phyloP scores from a whole-genome alignment of 2,888 invertebrate species.

The Leptinotarsa rubiginosa region DNA sequence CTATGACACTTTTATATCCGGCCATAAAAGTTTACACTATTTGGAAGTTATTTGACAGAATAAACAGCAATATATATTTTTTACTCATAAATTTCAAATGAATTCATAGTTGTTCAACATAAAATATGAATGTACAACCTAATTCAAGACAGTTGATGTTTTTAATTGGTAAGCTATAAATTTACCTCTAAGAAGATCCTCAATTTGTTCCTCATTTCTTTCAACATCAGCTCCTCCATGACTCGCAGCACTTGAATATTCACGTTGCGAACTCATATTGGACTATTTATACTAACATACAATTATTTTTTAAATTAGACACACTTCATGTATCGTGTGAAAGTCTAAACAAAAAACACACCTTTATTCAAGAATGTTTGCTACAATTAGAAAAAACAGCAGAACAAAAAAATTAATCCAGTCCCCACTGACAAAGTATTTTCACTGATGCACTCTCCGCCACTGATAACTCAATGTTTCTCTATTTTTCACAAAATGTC shows the following conservation, averaged over 20 bases:
- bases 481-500: conserved; percentile 1
- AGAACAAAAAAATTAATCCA: not conserved
- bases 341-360: conserved; percentile 24
- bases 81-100: too few relatives aligned
- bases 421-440: conserved; percentile 21
- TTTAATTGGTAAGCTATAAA: not conserved
- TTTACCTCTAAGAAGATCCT: conserved; percentile 60
- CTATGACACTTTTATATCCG: too few relatives aligned
- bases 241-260: conserved; percentile 36
- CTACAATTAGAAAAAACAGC: conserved; percentile 4
- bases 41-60: too few relatives aligned
- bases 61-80: too few relatives aligned
- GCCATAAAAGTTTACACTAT: too few relatives aligned
- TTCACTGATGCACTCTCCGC: conserved; percentile 15
- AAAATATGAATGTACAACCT: too few relatives aligned
- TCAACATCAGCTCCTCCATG: conserved; percentile 29
- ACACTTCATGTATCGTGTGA: conserved; percentile 11
- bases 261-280: conserved; percentile 40
- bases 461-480: conserved; percentile 11
- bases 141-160: not conserved
- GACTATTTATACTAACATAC: conserved; percentile 26
- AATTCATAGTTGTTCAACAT: too few relatives aligned
- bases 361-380: conserved; percentile 6
- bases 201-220: conserved; percentile 46
- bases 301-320: conserved; percentile 20